Evolutionary conservation across 2,797 vertebrate species (phyloP), one percentile per base, ranked within the genome.

Genomic region (Graptemys geographica): DNA sequence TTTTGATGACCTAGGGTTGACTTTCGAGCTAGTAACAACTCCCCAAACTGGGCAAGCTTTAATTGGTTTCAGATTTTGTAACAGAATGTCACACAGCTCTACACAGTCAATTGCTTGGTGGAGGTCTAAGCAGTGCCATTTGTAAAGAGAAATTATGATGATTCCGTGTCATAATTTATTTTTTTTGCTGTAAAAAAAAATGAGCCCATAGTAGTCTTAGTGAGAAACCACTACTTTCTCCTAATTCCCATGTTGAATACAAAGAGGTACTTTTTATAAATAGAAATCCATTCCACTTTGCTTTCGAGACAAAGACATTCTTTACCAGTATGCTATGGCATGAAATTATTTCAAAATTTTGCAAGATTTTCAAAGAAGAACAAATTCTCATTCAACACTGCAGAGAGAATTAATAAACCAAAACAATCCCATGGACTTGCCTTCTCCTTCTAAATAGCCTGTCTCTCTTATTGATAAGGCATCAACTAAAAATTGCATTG

Each of bases 361-460:
- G 81, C n/a, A 72, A 21, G 21, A 88, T 84, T 8, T 83, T 56
- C 49, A 65, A 88, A 87, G 28, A 76, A 92, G 27, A 76, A 92
- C 31, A 88, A 11, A 51, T 95, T 92, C 91, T 3, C 8, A 85
- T 91, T 93, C 33, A 6, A 55, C 92, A 78, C 47, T 88, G 18
- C 92, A 62, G n/a, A 69, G 87, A 93, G 76, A 92, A 85, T 79
- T 51, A 33, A 37, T 93, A 91, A 88, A 88, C 31, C 2, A 2
- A 86, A 95, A 94, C 81, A 92, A 88, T 82, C 19, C 23, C 92
- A 44, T 53, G 12, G 5, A 94, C 90, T 87, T 88, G 57, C 25
- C 57, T 65, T 87, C 80, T 47, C 21, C 84, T 41, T 89, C n/a
- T 94, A 65, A 92, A 88, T 49, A 90, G 90, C 91, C 90, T 90